Evolutionary conservation across 2,888 invertebrate genomes (phyloP).

Genomic region (Tetragnatha montana): DNA sequence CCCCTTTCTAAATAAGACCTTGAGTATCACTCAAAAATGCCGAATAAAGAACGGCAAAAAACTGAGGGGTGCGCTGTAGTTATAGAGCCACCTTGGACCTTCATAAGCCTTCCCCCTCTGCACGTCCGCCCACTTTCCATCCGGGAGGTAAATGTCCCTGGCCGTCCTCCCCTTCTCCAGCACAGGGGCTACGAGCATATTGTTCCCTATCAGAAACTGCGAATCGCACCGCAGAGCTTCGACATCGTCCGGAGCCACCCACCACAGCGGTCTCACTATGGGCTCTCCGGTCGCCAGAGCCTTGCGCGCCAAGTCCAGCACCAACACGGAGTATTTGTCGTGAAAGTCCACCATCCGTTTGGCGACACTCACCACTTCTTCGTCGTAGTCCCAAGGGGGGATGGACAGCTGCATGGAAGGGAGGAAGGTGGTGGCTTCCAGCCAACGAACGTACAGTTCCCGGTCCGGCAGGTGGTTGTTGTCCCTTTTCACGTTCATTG

Average conservation of each 20-base stretch:
- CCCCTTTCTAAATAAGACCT: too few species aligned
- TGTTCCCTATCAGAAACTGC: constrained; percentile 92
- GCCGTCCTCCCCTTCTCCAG: constrained; percentile 83
- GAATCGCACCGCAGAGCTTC: constrained; percentile 79
- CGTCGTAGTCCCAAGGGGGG: constrained; percentile 86
- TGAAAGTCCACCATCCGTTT: constrained; percentile 83
- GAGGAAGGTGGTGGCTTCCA: constrained; percentile 86
- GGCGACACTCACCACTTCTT: constrained; percentile 80
- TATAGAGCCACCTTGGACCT: constrained; percentile 62
- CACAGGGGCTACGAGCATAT: constrained; percentile 92
- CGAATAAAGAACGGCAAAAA: constrained; percentile 59
- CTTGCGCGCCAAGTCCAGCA: constrained; percentile 80
- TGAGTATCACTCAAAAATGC: constrained; percentile 1
- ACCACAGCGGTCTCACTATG: constrained; percentile 90
- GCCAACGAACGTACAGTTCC: constrained; percentile 84
- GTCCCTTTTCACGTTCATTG: too few species aligned
- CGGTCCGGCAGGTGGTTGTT: constrained; percentile 73
- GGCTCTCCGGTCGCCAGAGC: constrained; percentile 82
- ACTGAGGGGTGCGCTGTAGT: constrained; percentile 55
- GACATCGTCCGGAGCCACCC: constrained; percentile 84
- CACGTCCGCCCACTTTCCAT: constrained; percentile 85
- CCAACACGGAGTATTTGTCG: constrained; percentile 79
- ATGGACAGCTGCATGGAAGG: constrained; percentile 88
- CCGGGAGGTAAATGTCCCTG: constrained; percentile 88
- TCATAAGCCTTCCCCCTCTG: constrained; percentile 35